phyloP scores from a whole-genome alignment of 2,113 vertebrate genomes.

The Laticauda laticaudata region DNA sequence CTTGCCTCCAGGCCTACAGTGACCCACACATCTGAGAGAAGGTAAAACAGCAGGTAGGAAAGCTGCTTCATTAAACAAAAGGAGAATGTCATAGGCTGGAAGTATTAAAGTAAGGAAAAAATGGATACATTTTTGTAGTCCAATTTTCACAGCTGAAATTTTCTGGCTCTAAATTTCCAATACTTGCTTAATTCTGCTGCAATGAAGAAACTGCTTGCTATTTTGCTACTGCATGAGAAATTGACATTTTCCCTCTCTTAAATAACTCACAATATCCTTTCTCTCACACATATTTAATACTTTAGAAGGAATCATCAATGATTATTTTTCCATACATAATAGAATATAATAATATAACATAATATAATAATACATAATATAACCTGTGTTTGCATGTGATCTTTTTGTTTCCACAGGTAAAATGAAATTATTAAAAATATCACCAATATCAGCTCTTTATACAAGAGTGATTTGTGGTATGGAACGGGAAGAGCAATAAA shows the following conservation, averaged over 20 bases:
- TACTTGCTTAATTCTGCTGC: not conserved
- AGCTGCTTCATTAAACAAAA: not conserved
- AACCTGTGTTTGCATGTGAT: not conserved
- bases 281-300: not conserved
- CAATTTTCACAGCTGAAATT: not conserved
- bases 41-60: not conserved
- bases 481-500: not conserved
- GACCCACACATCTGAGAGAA: not conserved
- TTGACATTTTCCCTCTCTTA: not conserved
- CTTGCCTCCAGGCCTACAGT: not conserved
- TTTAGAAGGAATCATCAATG: not conserved
- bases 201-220: not conserved
- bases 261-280: not conserved
- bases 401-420: not conserved
- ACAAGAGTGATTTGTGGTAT: not conserved
- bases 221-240: not conserved
- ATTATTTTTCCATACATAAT: not conserved
- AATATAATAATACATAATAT: no score
- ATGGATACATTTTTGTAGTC: not conserved
- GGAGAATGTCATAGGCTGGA: not conserved
- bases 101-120: not conserved
- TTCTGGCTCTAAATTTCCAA: not conserved
- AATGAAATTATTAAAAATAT: not conserved
- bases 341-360: no score
- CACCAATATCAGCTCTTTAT: not conserved